phyloP scores from a whole-genome alignment of 2,113 vertebrate species.

The Talpa occidentalis region DNA sequence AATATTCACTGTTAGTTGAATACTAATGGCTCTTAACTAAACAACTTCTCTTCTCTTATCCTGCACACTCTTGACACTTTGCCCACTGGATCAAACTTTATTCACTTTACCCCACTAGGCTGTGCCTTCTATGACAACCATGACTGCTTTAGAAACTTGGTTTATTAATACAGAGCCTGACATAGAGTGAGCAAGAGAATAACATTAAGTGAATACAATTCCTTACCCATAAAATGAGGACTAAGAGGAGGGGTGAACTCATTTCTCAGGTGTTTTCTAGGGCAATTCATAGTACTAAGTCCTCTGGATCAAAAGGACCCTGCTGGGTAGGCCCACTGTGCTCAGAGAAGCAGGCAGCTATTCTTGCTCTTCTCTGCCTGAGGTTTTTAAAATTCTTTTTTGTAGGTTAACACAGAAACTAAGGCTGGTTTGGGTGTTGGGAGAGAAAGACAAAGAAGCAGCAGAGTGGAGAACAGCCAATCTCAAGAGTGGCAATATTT shows the following conservation, averaged over 20 bases:
- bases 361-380: background rate
- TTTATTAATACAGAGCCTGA: background rate
- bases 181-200: background rate
- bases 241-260: background rate
- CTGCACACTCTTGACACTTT: background rate
- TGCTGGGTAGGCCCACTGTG: background rate
- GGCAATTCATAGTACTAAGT: background rate
- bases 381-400: slow-evolving; percentile 8
- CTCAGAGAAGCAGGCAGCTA: background rate
- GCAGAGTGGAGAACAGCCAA: background rate
- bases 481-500: slow-evolving; percentile 2
- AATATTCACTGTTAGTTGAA: background rate
- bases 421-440: background rate
- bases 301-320: background rate
- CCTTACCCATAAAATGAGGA: background rate
- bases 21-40: background rate
- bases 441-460: background rate
- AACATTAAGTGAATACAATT: background rate
- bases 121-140: background rate
- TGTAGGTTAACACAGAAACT: background rate
- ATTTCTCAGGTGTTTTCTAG: background rate
- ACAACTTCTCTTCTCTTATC: background rate
- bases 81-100: background rate
- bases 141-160: background rate
- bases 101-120: background rate